These are phyloP conservation scores for Sula dactylatra DNA, from an alignment of 2,113 vertebrate genomes.

Conservation along the genomic window DNA sequence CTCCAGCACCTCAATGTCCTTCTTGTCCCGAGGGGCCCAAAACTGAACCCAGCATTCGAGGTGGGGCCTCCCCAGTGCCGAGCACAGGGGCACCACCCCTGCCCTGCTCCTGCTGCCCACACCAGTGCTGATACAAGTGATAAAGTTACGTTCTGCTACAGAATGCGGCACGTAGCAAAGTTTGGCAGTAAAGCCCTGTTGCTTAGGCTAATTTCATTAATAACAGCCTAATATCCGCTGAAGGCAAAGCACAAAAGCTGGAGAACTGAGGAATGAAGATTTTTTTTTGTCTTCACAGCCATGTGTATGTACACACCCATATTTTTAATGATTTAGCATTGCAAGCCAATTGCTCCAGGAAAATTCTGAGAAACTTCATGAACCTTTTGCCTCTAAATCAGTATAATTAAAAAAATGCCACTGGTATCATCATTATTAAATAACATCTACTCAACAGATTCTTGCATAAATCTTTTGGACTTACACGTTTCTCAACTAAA, in stretches of 20 bases:
- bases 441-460: neutral
- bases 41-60: no score
- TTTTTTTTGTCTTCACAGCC: neutral
- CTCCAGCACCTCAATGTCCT: no score
- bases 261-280: neutral
- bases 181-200: neutral
- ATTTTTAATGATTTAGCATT: neutral
- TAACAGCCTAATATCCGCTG: neutral
- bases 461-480: neutral
- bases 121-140: no score
- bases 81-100: no score
- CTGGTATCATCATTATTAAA: neutral
- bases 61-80: no score
- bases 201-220: neutral
- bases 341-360: neutral
- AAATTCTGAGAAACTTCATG: neutral
- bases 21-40: no score
- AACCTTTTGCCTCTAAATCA: neutral
- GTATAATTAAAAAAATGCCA: neutral
- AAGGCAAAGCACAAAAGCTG: neutral
- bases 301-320: neutral
- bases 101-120: no score
- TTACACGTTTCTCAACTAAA: neutral
- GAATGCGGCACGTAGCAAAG: accelerated
- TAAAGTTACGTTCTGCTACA: accelerated